A percentile compares a stretch with the other conserved stretches of the same genome.
phyloP scores from a whole-genome alignment of 2,113 vertebrate species.

The Halcyon senegalensis region DNA sequence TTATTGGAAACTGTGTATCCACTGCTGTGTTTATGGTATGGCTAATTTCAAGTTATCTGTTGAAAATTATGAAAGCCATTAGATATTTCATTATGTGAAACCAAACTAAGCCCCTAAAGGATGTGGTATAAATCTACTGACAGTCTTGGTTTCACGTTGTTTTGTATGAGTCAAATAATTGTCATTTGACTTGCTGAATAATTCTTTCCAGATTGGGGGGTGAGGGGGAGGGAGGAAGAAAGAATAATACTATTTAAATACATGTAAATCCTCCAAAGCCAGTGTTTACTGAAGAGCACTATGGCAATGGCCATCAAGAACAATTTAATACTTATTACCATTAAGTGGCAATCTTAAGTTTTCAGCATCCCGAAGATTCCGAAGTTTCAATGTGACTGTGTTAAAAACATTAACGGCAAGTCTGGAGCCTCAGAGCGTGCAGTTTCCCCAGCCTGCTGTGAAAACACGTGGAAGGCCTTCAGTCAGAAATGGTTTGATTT shows the following conservation, averaged over 20 bases:
- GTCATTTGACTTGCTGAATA: slow-evolving; percentile 32
- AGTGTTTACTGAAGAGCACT: neutral
- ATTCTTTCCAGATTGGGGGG: slow-evolving; percentile 41
- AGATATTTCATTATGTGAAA: slow-evolving; percentile 41
- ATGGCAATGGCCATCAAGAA: neutral
- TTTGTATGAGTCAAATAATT: slow-evolving; percentile 51
- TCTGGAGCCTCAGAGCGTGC: neutral
- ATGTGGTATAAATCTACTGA: slow-evolving; percentile 48
- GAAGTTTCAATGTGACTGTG: neutral
- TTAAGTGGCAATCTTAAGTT: neutral
- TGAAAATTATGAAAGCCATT: slow-evolving; percentile 20
- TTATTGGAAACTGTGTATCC: neutral
- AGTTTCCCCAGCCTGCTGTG: neutral
- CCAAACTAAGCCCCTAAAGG: slow-evolving; percentile 17
- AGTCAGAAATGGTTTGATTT: neutral
- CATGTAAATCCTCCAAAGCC: neutral
- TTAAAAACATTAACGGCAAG: neutral
- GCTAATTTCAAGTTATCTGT: neutral
- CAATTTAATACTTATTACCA: neutral
- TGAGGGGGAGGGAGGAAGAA: neutral
- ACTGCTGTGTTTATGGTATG: neutral
- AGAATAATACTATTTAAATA: slow-evolving; percentile 3
- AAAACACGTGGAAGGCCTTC: neutral
- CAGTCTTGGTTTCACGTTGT: slow-evolving; percentile 30
- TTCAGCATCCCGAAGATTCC: neutral